Percentiles rank a stretch among this genome's conserved stretches.
Conservation (phyloP, 2,888 invertebrate genomes). For the Metopia argyrocephala region DNA sequence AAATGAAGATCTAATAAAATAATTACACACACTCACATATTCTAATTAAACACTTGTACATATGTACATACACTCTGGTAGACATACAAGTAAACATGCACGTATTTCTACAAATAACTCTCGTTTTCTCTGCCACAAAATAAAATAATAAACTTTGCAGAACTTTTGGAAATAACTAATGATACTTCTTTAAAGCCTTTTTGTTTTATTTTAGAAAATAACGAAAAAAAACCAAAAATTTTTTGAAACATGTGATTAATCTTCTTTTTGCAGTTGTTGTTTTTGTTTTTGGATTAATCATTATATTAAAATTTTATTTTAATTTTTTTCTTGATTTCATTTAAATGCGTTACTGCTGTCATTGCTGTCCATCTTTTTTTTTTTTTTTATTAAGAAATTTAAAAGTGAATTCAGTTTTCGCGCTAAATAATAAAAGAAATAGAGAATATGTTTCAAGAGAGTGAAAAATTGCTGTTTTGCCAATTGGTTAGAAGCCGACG, state of each 20-base stretch:
- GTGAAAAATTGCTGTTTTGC: neutral
- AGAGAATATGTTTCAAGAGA: too few relatives aligned
- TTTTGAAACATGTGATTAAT: conserved; percentile 32
- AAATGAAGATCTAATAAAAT: conserved; percentile 54
- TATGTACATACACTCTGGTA: neutral
- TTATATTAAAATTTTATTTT: too few relatives aligned
- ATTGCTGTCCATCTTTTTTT: neutral
- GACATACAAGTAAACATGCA: neutral
- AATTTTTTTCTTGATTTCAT: neutral
- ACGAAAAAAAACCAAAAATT: neutral
- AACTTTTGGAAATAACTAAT: conserved; percentile 14
- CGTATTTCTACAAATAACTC: neutral
- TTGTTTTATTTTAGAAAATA: too few relatives aligned
- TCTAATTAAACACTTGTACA: neutral
- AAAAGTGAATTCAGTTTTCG: neutral
- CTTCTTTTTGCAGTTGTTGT: neutral
- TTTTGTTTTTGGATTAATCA: neutral
- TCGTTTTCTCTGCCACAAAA: neutral
- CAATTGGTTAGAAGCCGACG: conserved; percentile 39
- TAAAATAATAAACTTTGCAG: conserved; percentile 9
- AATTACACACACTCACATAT: neutral
- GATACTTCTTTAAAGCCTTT: too few relatives aligned
- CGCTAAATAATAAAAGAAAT: neutral
- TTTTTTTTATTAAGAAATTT: neutral
- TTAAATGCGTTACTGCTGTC: neutral